Evolutionary conservation across 2,888 invertebrate genomes (phyloP).

Genomic region (Oxycera nigricornis): DNA sequence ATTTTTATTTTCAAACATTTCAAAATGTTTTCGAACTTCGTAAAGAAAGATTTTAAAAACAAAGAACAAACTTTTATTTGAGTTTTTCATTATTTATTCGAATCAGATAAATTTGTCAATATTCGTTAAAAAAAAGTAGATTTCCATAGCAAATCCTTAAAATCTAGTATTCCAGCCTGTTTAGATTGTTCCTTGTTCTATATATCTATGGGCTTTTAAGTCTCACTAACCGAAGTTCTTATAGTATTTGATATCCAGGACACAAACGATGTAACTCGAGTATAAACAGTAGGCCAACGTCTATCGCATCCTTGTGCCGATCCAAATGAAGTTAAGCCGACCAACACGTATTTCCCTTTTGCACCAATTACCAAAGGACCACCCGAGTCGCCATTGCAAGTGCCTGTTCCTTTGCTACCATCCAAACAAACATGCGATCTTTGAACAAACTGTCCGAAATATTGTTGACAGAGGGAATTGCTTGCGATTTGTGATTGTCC

Average conservation of each 20-base stretch:
- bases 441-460: not conserved
- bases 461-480: not conserved
- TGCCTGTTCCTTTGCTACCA: slow-evolving; percentile 1
- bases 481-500: not conserved
- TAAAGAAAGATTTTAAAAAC: no score
- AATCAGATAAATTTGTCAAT: no score
- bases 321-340: slow-evolving; percentile 14
- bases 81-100: no score
- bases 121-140: no score
- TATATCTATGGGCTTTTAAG: no score
- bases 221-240: not conserved
- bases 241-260: slow-evolving; percentile 10
- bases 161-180: no score
- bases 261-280: not conserved
- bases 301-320: not conserved
- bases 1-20: no score
- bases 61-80: no score
- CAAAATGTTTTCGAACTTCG: no score
- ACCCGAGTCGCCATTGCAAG: slow-evolving; percentile 28
- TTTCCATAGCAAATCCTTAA: no score
- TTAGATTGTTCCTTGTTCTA: no score
- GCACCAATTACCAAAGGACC: slow-evolving; percentile 11
- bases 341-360: not conserved
- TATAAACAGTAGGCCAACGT: slow-evolving; percentile 11
- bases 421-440: slow-evolving; percentile 3